Percentiles rank a stretch among this genome's conserved stretches.
Conservation (phyloP, 2,113 vertebrate genomes). For the Gymnobelideus leadbeateri region DNA sequence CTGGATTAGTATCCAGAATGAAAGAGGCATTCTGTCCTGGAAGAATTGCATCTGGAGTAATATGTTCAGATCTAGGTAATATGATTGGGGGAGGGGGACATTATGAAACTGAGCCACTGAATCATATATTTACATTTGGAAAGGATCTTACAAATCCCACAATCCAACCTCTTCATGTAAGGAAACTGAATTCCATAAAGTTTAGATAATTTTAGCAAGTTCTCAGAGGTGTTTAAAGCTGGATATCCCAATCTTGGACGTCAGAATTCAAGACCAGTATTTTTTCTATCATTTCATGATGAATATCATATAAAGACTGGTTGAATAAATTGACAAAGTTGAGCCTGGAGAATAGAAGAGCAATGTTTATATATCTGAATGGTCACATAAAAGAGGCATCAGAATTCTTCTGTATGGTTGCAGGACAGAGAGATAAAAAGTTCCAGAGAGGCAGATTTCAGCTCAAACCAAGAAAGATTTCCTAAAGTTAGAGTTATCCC, state of each 20-base stretch:
- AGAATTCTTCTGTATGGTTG: background rate
- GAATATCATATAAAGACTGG: background rate
- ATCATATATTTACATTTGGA: background rate
- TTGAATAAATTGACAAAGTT: too few species aligned
- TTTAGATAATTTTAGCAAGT: background rate
- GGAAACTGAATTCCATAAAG: background rate
- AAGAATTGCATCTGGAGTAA: background rate
- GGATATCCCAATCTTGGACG: background rate
- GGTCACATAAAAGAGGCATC: background rate
- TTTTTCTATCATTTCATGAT: background rate
- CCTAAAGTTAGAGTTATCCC: background rate
- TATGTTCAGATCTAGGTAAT: background rate
- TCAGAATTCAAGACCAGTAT: background rate
- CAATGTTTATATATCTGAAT: background rate
- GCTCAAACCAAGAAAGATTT: background rate
- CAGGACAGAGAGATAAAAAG: background rate
- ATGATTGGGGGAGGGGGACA: background rate
- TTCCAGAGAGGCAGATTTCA: background rate
- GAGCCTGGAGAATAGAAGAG: background rate
- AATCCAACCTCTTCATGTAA: background rate
- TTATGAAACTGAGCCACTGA: background rate
- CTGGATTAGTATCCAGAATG: background rate
- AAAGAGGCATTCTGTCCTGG: background rate
- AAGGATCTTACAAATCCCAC: background rate
- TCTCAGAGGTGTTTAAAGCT: background rate